phyloP scores from a whole-genome alignment of 37 sponge, comb jelly and placozoan species.

The Oscarella lobularis region DNA sequence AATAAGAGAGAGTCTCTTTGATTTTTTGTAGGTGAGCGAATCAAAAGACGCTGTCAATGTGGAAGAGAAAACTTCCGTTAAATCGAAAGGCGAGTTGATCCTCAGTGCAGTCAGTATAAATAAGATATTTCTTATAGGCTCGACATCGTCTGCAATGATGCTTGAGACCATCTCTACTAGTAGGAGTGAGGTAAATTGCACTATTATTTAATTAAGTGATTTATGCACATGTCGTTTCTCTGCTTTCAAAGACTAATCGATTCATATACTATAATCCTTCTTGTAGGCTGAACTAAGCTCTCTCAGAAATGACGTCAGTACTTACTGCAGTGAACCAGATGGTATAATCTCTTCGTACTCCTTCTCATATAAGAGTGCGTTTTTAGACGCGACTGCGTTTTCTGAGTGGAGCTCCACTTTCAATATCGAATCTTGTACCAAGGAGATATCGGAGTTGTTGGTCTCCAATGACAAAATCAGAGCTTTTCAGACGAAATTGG shows the following conservation, averaged over 20 bases:
- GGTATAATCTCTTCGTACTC: background rate
- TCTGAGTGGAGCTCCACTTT: background rate
- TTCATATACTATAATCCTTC: no score
- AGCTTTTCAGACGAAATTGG: background rate
- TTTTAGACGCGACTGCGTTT: background rate
- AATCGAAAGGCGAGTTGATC: background rate
- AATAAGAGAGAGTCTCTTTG: no score
- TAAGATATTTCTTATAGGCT: background rate
- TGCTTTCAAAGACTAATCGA: no score
- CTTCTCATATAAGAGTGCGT: background rate
- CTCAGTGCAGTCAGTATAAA: no score
- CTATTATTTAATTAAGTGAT: no score
- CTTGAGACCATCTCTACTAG: background rate
- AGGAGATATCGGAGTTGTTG: constrained; percentile 2
- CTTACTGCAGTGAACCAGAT: background rate
- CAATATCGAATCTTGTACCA: background rate
- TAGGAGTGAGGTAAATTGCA: background rate
- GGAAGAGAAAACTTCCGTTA: background rate
- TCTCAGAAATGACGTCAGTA: background rate
- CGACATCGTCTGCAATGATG: background rate
- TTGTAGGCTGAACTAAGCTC: background rate
- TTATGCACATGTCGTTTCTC: no score
- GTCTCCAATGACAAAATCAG: background rate
- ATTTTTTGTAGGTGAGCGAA: no score
- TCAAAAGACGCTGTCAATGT: background rate